A percentile compares a stretch with the other conserved stretches of the same genome.
These are phyloP conservation scores for Acrobasis suavella DNA, from an alignment of 2,888 invertebrate species.

Conservation along the genomic window DNA sequence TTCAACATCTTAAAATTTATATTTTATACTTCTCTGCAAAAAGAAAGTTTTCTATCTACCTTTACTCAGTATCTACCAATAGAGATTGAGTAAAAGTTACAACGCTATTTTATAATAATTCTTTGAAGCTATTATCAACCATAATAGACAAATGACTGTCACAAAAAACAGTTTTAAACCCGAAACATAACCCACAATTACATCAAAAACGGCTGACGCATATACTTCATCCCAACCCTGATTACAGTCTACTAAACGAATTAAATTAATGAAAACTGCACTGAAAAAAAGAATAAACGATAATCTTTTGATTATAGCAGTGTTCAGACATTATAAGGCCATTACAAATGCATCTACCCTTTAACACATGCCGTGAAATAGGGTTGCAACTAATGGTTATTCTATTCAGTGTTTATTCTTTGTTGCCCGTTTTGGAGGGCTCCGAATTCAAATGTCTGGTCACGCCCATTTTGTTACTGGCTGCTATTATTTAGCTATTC, in stretches of 20 bases:
- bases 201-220: slow-evolving; percentile 55
- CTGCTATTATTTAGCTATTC: slow-evolving; percentile 27
- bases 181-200: slow-evolving; percentile 63
- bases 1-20: too few species aligned
- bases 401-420: slow-evolving; percentile 57
- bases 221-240: slow-evolving; percentile 52
- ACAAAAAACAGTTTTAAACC: slow-evolving; percentile 24
- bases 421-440: slow-evolving; percentile 53
- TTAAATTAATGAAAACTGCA: slow-evolving; percentile 72
- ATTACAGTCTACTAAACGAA: slow-evolving; percentile 64
- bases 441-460: slow-evolving; percentile 48
- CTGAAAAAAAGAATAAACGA: slow-evolving; percentile 74
- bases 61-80: too few species aligned
- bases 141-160: slow-evolving; percentile 17
- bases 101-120: too few species aligned
- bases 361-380: slow-evolving; percentile 59
- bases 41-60: too few species aligned
- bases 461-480: slow-evolving; percentile 37
- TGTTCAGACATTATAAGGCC: slow-evolving; percentile 64
- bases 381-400: slow-evolving; percentile 52
- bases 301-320: slow-evolving; percentile 76
- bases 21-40: too few species aligned
- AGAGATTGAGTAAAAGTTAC: too few species aligned
- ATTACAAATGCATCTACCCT: slow-evolving; percentile 78
- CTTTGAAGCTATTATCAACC: slow-evolving; percentile 7